Evolutionary conservation across 2,113 vertebrate species (phyloP), one percentile per base, ranked within the genome.

Genomic region (Bujurquina vittata): DNA sequence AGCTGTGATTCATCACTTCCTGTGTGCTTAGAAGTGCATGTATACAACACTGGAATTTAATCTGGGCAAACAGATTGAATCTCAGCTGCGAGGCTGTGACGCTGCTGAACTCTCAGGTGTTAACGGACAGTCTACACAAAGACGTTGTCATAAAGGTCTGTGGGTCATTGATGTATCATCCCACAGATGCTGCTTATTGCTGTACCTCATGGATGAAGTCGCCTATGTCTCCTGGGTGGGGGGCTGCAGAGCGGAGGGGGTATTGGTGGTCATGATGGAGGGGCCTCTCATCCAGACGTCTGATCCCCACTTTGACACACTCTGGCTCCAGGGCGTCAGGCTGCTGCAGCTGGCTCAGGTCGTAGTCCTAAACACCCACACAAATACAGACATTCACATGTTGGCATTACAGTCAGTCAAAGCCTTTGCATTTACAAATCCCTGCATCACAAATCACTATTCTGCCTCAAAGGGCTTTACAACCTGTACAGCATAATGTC

Each of bases 161-260:
- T 52, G 49, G 49, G 17, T 18, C 49, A 52, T 3, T 52, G 15
- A 18, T 18, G 67, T 5, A 14, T 33, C 6, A 7, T n/a, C 3
- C 49, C 40, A 17, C 1, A 43, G n/a, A 49, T 17, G 3, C 57
- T 17, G 31, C 4, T 37, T 29, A 2, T 14, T 74, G 11, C 1
- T 3, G 54, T 92, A 99, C 98, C 97, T 99, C 98, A 40, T 98
- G 98, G 94, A 99, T 99, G 94, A 99, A 99, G 91, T 99, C 98
- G 65, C 98, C 98, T 5, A 99, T 99, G 94, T 99, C 98, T 67
- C 98, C 98, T 49, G 97, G 98, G 95, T 99, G 98, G 1, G 98
- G 98, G 82, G 97, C 98, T 61, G 97, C 96, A 20, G 98, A 99
- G 88, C 98, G 96, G 58, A 98, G 90, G 1, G 98, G 98, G 90